phyloP scores from a whole-genome alignment of 2,113 vertebrate genomes.

The Tenebrosternarchus preto region DNA sequence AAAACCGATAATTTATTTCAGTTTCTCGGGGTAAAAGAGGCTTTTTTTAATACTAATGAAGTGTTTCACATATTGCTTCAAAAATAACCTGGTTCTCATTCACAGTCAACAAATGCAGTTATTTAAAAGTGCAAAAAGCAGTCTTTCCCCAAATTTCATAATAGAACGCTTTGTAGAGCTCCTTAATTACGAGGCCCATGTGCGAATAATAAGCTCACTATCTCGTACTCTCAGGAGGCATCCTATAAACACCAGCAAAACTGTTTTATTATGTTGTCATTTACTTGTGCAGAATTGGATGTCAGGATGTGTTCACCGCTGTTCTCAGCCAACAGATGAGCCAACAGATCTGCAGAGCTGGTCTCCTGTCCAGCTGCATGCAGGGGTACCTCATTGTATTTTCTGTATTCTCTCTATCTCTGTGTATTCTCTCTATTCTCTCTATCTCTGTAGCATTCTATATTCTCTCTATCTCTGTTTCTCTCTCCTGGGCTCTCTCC shows the following conservation, averaged over 20 bases:
- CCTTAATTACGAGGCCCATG: neutral
- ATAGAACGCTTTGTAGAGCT: neutral
- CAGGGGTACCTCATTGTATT: neutral
- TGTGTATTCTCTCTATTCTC: neutral
- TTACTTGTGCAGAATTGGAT: slow-evolving; percentile 1
- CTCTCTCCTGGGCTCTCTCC: neutral
- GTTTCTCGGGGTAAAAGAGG: neutral
- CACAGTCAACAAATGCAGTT: neutral
- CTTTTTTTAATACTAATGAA: slow-evolving; percentile 22
- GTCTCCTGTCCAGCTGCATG: neutral
- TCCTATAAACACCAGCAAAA: neutral
- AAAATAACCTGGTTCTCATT: neutral
- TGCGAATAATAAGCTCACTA: neutral
- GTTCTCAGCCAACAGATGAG: neutral
- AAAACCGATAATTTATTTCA: slow-evolving; percentile 18
- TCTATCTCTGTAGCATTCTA: neutral
- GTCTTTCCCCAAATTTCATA: neutral
- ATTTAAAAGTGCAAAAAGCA: neutral
- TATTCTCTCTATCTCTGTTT: neutral
- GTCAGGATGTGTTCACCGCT: too few relatives aligned
- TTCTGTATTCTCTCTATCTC: neutral
- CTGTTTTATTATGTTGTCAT: neutral
- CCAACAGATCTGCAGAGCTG: neutral
- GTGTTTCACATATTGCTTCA: neutral
- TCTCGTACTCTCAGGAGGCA: too few relatives aligned